Percentiles rank a stretch among this genome's conserved stretches.
Conservation (phyloP, 1,140 invertebrate genomes). For the Drosophila novamexicana region DNA sequence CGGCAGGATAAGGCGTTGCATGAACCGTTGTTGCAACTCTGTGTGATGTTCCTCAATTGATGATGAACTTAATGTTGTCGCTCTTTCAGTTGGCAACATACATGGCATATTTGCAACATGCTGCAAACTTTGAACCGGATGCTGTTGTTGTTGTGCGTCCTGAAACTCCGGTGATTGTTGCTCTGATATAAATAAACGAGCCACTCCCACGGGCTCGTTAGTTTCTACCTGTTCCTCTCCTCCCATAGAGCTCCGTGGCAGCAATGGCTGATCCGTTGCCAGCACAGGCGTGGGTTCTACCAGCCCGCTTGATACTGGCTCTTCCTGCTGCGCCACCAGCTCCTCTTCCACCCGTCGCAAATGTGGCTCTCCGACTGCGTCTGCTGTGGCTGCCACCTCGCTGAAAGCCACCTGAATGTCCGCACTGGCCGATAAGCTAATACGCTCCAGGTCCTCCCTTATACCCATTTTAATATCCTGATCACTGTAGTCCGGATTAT, state of each 20-base stretch:
- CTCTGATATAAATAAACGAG: no score
- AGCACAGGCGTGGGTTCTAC: no score
- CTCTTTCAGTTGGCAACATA: not conserved
- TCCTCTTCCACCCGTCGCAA: no score
- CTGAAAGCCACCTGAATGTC: slow-evolving; percentile 5
- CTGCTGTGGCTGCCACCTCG: slow-evolving; percentile 1
- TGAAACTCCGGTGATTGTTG: not conserved
- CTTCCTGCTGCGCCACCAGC: no score
- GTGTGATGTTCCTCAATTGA: not conserved
- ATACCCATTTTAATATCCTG: slow-evolving; percentile 26
- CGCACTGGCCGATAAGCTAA: not conserved
- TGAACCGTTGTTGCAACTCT: slow-evolving; percentile 15
- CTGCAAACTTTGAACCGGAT: not conserved
- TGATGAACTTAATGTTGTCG: not conserved
- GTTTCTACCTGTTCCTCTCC: no score
- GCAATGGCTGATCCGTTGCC: no score
- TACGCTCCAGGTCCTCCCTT: slow-evolving; percentile 4
- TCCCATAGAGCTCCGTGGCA: no score
- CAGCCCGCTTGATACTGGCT: not conserved
- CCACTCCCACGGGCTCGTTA: no score
- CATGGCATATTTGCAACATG: not conserved
- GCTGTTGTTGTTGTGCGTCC: not conserved
- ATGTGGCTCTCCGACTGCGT: not conserved
- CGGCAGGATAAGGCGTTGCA: slow-evolving; percentile 43
- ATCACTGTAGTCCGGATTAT: slow-evolving; percentile 33